Percentiles rank a stretch among this genome's conserved stretches.
phyloP scores from a whole-genome alignment of 2,888 invertebrate genomes.

The Drosophila paramelanica region DNA sequence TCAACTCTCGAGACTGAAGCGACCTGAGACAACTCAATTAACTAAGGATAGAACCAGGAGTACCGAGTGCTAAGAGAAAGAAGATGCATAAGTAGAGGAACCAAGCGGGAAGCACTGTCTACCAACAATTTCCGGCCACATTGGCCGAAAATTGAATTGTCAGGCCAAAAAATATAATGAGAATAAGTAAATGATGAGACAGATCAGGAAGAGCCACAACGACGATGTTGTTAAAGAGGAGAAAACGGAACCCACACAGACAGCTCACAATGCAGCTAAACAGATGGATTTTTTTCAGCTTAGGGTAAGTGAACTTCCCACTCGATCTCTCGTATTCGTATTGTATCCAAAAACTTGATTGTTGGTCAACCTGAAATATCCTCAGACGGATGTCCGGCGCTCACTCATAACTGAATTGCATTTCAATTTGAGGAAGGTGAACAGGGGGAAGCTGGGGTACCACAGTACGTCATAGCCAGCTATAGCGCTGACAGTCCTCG shows the following conservation, averaged over 20 bases:
- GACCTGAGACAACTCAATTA: constrained; percentile 67
- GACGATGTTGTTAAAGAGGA: constrained; percentile 21
- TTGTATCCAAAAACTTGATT: constrained; percentile 55
- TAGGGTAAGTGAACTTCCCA: constrained; percentile 54
- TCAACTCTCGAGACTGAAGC: constrained; percentile 5
- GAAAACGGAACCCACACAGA: constrained; percentile 32
- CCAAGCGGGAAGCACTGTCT: constrained; percentile 56
- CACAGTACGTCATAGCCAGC: not conserved
- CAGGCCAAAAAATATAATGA: constrained; percentile 23
- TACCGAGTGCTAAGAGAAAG: not conserved
- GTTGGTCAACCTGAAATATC: constrained; percentile 3
- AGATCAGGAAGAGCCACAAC: constrained; percentile 37
- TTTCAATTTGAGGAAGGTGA: not conserved
- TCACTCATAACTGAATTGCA: constrained; percentile 4
- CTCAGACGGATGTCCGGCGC: constrained; percentile 62
- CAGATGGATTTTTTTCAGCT: not conserved
- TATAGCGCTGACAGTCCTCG: constrained; percentile 37
- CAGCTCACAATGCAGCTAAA: constrained; percentile 28
- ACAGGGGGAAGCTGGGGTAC: not conserved
- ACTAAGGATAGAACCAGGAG: constrained; percentile 33
- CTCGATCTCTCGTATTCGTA: constrained; percentile 7
- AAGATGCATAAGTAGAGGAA: constrained; percentile 62
- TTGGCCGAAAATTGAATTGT: constrained; percentile 69
- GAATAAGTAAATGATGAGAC: constrained; percentile 32
- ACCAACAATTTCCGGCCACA: constrained; percentile 68